Evolutionary conservation across 1,140 invertebrate species (phyloP), one percentile per base, ranked within the genome.

Genomic region (Macrotrachela quadricornifera): DNA sequence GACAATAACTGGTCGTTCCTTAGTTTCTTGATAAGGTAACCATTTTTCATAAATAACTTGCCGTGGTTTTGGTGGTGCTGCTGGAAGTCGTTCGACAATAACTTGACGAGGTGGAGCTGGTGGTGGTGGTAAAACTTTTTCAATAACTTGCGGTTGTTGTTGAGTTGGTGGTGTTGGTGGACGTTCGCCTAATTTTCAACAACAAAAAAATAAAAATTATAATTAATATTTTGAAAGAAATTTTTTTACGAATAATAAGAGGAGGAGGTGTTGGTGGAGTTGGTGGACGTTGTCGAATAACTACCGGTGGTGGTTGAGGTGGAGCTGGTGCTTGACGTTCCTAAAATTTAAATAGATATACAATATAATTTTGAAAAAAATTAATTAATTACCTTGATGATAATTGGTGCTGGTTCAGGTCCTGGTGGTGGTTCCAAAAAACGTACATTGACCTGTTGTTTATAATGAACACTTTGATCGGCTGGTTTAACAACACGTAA

Each of bases 31-130:
- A 45, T 54, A 54, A 15, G 52, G 52, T 10, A 54, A 15, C 52
- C 52, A 54, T 48, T 54, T 54, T 54, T 54, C 52, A 36, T 49
- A 54, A 42, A 54, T 54, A 17, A 54, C 46, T 9, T 43, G 40
- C 16, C 52, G 44, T 6, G 52, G 52, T 36, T 54, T 54, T 36
- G 46, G 14, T 37, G 52, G 52, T 49, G 52, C 46, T 10, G 52
- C 46, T 15, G 52, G 52, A 10, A 54, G 36, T 14, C 47, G 13
- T 38, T 49, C 46, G n/a, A 54, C 41, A 30, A 54, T 54, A 10
- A 54, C 46, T 49, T 54, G 52, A 48, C 52, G 46, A 16, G 52
- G 52, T 54, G 46, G 52, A 17, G 46, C 16, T 18, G 46, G 38
- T 15, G 46, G 52, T 14, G 52, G 1, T 13, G 46, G 52, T 2